Base-by-base conservation (phyloP, 2,888 invertebrate species). In the Plutella xylostella region DNA sequence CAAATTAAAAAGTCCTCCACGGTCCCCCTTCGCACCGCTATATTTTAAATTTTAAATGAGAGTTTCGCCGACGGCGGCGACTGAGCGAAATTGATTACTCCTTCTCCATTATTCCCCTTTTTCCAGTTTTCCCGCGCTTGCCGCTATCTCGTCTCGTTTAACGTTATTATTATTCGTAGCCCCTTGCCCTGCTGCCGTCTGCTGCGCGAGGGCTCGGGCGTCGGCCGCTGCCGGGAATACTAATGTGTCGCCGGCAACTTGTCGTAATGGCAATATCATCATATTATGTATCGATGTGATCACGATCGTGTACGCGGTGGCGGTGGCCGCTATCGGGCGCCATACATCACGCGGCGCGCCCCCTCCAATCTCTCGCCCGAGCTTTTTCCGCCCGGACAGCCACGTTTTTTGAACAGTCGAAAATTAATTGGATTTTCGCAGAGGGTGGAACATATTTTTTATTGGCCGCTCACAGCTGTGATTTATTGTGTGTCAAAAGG, bases 391-490 rank as follows among this genome's bases (percentile, higher is more conserved):
- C 72, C 74, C 68, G 72, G 72, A 66, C 65, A 73, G 59, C 68
- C 71, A 63, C 68, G 72, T 68, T 82, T 80, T 71, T 82, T 79
- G 76, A 72, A 71, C 72, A 68, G 69, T 72, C 78, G 78, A 79
- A 82, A 83, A 82, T 83, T 83, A 83, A 83, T 83, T 83, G 82
- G 80, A 80, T 82, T 80, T 82, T 78, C 79, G 74, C 75, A 72
- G 82, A 78, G 82, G 82, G 80, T 78, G 76, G 72, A 80, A 79
- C 80, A 80, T 78, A 80, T 82, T 80, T 80, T 82, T 80, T 82
- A 80, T 80, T 79, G 75, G 77, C 75, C 78, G 76, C 75, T 78
- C 78, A 72, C 71, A 68, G 72, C 70, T 70, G 71, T 82, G 82
- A 83, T 83, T 82, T 82, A 83, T 82, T 74, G 78, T 78, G 74